Evolutionary conservation across 2,888 invertebrate species (phyloP).

Genomic region (Scelioninae gen. 1): DNA sequence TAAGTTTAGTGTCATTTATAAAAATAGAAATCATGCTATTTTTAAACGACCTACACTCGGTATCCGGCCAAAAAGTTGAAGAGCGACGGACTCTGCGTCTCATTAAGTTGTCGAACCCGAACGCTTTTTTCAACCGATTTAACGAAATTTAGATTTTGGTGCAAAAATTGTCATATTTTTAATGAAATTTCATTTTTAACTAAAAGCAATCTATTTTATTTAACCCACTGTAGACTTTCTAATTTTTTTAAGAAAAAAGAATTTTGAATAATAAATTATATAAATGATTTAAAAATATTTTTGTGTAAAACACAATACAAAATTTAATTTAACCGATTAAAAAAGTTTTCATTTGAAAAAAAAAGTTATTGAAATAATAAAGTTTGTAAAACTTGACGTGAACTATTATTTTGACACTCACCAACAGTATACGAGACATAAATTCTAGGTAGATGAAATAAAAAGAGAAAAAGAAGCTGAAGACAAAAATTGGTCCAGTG

Average conservation of each 20-base stretch:
- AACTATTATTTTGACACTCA: neutral
- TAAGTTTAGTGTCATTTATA: constrained; percentile 75
- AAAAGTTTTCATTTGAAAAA: neutral
- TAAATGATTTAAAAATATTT: too few relatives aligned
- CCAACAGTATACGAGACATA: constrained; percentile 1
- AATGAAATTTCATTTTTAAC: neutral
- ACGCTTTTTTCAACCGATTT: constrained; percentile 40
- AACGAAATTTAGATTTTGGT: constrained; percentile 3
- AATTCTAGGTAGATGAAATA: neutral
- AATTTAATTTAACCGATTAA: neutral
- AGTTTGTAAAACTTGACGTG: neutral
- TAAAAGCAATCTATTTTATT: too few relatives aligned
- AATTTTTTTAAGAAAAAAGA: too few relatives aligned
- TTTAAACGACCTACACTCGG: constrained; percentile 83
- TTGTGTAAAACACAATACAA: too few relatives aligned
- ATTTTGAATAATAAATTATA: too few relatives aligned
- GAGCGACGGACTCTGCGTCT: constrained; percentile 75
- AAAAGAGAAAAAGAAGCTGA: constrained; percentile 23
- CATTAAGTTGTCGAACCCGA: constrained; percentile 73
- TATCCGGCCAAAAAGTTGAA: constrained; percentile 81
- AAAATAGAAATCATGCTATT: constrained; percentile 82
- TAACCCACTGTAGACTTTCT: too few relatives aligned
- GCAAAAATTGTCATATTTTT: neutral
- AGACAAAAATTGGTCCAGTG: constrained; percentile 22
- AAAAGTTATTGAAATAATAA: neutral